phyloP scores from a whole-genome alignment of 2,888 invertebrate species.

The Bembecia ichneumoniformis region DNA sequence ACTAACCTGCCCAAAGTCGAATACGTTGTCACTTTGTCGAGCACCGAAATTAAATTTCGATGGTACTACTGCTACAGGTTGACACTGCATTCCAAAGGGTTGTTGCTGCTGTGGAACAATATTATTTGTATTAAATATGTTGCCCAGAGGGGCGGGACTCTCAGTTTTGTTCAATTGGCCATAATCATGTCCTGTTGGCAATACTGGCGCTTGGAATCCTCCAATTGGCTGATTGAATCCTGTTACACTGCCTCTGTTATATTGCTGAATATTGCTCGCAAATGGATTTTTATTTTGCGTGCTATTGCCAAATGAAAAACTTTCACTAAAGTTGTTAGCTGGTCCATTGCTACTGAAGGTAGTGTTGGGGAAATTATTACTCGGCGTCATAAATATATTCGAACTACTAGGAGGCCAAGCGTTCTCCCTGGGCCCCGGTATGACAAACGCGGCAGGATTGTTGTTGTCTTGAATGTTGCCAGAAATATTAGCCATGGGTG shows the following conservation, averaged over 20 bases:
- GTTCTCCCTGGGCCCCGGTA: slow-evolving; percentile 32
- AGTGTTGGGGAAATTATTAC: not conserved
- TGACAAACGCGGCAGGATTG: slow-evolving; percentile 22
- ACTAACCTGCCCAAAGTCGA: slow-evolving; percentile 50
- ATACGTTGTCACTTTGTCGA: slow-evolving; percentile 25
- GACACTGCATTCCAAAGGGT: slow-evolving; percentile 18
- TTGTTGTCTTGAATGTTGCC: too few relatives aligned
- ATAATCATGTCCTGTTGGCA: not conserved
- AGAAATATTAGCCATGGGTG: too few relatives aligned
- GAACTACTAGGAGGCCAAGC: slow-evolving; percentile 27
- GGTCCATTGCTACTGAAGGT: not conserved
- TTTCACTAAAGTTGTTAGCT: not conserved
- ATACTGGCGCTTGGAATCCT: not conserved
- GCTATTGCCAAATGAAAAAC: not conserved
- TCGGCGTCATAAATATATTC: slow-evolving; percentile 13
- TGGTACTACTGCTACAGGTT: too few relatives aligned
- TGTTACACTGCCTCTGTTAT: not conserved
- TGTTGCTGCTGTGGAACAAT: slow-evolving; percentile 13
- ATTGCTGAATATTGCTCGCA: not conserved
- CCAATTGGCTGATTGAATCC: not conserved
- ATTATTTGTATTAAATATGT: not conserved
- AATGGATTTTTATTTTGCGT: not conserved
- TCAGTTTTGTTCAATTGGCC: not conserved
- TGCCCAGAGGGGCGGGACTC: not conserved
- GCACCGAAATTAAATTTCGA: slow-evolving; percentile 41